Evolutionary conservation across 2,888 invertebrate genomes (phyloP).

Genomic region (Drosophila mayaguana): DNA sequence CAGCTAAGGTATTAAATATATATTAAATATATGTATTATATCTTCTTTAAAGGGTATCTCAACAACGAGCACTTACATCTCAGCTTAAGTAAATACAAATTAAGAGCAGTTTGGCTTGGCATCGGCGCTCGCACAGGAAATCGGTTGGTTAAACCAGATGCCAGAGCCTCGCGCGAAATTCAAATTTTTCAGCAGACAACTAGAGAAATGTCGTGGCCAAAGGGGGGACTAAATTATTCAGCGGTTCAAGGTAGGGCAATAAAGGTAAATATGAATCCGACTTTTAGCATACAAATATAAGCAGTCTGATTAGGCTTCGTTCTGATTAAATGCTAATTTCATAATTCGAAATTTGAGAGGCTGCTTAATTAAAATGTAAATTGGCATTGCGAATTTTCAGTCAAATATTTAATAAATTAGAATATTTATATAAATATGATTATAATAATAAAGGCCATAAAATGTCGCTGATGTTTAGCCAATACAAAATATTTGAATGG

Average conservation of each 20-base stretch:
- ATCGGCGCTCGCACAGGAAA: conserved; percentile 40
- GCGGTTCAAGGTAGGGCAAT: neutral
- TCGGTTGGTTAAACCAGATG: conserved; percentile 16
- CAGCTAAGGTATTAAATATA: neutral
- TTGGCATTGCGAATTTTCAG: conserved; percentile 1
- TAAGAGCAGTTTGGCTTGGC: conserved; percentile 39
- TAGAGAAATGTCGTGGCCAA: conserved; percentile 4
- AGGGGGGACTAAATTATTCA: conserved; percentile 19
- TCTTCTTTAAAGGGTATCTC: conserved; percentile 13
- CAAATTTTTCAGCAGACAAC: conserved; percentile 18
- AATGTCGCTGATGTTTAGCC: neutral
- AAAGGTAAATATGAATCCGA: conserved; percentile 36
- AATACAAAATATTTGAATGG: neutral
- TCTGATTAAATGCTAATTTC: conserved; percentile 43
- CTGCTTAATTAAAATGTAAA: conserved; percentile 17
- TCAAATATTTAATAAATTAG: neutral
- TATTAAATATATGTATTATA: neutral
- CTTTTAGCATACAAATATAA: conserved; percentile 46
- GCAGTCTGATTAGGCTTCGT: conserved; percentile 39
- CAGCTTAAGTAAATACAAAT: conserved; percentile 25
- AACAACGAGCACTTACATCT: neutral
- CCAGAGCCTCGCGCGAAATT: conserved; percentile 28
- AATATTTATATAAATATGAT: neutral
- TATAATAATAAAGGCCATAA: neutral
- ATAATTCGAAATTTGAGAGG: conserved; percentile 39